Evolutionary conservation across 2,113 vertebrate species (phyloP), one percentile per base, ranked within the genome.

Genomic region (Protomyctophum bolini): DNA sequence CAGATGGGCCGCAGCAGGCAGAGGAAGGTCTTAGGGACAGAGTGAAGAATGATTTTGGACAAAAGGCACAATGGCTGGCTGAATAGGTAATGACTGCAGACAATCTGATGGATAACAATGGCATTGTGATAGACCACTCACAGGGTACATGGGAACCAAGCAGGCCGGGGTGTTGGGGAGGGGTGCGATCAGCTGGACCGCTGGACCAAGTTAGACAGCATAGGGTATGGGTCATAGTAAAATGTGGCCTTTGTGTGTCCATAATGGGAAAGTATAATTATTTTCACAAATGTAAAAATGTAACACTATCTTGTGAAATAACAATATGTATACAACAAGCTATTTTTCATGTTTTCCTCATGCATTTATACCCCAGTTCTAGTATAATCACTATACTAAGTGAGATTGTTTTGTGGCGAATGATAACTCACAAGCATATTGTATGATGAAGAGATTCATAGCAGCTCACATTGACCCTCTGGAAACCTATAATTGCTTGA

Each of bases 61-160:
- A 93, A 93, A 92, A 92, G 91, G 80, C 77, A 74, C 0, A 73
- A 66, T 49, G 82, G 79, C 80, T 77, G 76, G 69, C 76, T 91
- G 91, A 92, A 90, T 91, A 83, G 87, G 75, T 83, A 83, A 91
- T 89, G 87, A 83, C 67, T 57, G 80, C 67, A 80, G 76, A 88
- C 86, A 91, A 85, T 91, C 86, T 75, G 82, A 88, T 68, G 72
- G 87, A 87, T 85, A 90, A 92, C 89, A 93, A 92, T 90, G 81
- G 85, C 85, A 89, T 89, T 91, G 87, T 89, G 81, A 80, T 58
- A 68, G 87, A 84, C 61, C 73, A 76, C 80, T 82, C 74, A 33
- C 59, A 66, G 66, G 73, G 63, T 75, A 70, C 64, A 79, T 87
- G 87, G 82, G 84, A 92, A 89, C 84, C 74, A 68, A 73, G 73